A percentile compares a stretch with the other conserved stretches of the same genome.
These are phyloP conservation scores for Drosophila aldrichi DNA, from an alignment of 2,888 invertebrate species.

Conservation along the genomic window DNA sequence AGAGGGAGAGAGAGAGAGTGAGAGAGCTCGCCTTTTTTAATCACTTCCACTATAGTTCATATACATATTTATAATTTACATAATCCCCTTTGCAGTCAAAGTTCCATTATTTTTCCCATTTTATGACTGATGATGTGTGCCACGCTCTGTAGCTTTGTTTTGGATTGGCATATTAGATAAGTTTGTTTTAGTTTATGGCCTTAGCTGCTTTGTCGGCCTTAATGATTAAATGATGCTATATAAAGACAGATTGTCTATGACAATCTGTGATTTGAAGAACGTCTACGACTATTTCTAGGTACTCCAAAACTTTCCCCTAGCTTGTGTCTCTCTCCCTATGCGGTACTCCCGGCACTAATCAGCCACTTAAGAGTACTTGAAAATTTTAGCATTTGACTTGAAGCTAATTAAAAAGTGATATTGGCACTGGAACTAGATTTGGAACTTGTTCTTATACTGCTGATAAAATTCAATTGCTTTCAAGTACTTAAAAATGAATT, in stretches of 20 bases:
- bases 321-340: not conserved
- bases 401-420: not conserved
- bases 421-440: not conserved
- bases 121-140: not conserved
- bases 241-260: not conserved
- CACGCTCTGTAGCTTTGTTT: slow-evolving; percentile 1
- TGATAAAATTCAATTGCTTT: not conserved
- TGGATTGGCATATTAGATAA: slow-evolving; percentile 4
- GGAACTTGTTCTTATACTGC: not conserved
- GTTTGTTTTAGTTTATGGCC: not conserved
- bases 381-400: not conserved
- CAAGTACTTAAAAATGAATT: not conserved
- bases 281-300: not conserved
- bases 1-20: no score
- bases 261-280: not conserved
- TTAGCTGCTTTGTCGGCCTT: slow-evolving; percentile 4
- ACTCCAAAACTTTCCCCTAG: not conserved
- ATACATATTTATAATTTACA: not conserved
- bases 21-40: not conserved
- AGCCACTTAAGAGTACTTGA: not conserved
- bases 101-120: not conserved
- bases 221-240: slow-evolving; percentile 10
- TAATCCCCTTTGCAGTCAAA: not conserved
- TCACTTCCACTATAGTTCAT: not conserved
- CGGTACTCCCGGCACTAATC: not conserved